Percentiles rank a stretch among this genome's conserved stretches.
These are phyloP conservation scores for Ernsta delagoae DNA, from an alignment of 2,888 invertebrate species.

Conservation along the genomic window DNA sequence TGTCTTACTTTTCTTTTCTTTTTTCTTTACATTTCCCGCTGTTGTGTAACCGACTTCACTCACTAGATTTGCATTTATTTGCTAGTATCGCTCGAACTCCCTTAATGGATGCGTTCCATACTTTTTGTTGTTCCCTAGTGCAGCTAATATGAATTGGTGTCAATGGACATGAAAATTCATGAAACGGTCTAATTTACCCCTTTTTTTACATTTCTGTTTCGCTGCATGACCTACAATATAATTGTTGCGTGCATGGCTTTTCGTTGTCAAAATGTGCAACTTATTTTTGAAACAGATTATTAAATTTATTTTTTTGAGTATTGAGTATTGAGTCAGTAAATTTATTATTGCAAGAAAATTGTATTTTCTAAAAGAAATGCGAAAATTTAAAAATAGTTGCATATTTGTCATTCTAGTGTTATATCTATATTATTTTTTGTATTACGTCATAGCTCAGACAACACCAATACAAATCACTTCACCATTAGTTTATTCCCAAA, in stretches of 20 bases:
- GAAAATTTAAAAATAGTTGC: slow-evolving; percentile 19
- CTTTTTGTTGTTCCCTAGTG: slow-evolving; percentile 3
- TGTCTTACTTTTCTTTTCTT: not conserved
- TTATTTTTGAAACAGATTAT: not conserved
- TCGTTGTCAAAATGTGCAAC: slow-evolving; percentile 7
- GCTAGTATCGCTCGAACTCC: slow-evolving; percentile 11
- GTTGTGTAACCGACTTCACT: slow-evolving; percentile 19
- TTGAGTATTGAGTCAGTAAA: too few relatives aligned
- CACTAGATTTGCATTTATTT: slow-evolving; percentile 27
- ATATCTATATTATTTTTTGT: not conserved
- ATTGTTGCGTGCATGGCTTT: slow-evolving; percentile 32
- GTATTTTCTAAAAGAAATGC: not conserved
- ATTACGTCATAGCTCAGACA: slow-evolving; percentile 24
- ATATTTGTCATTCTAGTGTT: not conserved
- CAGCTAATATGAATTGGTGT: slow-evolving; percentile 12
- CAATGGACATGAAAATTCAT: not conserved
- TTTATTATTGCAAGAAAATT: too few relatives aligned
- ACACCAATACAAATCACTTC: slow-evolving; percentile 27
- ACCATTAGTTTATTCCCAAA: slow-evolving; percentile 19
- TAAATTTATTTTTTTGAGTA: too few relatives aligned
- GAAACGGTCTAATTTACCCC: not conserved
- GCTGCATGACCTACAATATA: slow-evolving; percentile 5
- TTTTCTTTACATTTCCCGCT: not conserved
- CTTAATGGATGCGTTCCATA: slow-evolving; percentile 8
- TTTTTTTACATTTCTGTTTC: not conserved